phyloP scores from a whole-genome alignment of 2,113 vertebrate species.

The Struthidea cinerea region DNA sequence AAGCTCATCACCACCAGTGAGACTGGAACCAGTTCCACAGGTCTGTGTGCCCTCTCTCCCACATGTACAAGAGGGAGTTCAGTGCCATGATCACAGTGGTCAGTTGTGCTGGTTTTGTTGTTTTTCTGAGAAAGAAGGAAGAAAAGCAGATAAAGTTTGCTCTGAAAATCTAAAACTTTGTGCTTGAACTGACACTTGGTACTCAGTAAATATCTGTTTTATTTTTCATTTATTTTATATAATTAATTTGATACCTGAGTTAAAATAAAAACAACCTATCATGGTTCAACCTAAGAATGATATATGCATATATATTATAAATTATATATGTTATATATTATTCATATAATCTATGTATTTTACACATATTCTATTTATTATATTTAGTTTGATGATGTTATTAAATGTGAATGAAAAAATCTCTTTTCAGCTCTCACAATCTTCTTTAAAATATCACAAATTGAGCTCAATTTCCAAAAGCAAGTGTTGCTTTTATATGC shows the following conservation, averaged over 20 bases:
- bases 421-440: not conserved
- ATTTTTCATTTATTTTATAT: not conserved
- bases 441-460: not conserved
- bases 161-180: not conserved
- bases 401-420: not conserved
- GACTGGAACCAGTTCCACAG: not conserved
- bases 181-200: not conserved
- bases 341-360: rapidly evolving
- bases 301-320: not conserved
- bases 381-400: not conserved
- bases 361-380: not conserved
- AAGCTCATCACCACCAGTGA: not conserved
- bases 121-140: not conserved
- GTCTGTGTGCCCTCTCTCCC: not conserved
- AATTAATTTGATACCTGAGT: not conserved
- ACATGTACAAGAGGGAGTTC: not conserved
- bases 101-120: not conserved
- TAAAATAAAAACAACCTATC: not conserved
- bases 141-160: not conserved
- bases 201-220: not conserved
- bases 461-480: not conserved
- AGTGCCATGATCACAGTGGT: not conserved
- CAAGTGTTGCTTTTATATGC: not conserved
- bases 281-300: not conserved
- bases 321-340: not conserved